A percentile compares a stretch with the other conserved stretches of the same genome.
Evolutionary conservation across 2,797 vertebrate genomes (phyloP).

Genomic region (Epinephelus awoara): DNA sequence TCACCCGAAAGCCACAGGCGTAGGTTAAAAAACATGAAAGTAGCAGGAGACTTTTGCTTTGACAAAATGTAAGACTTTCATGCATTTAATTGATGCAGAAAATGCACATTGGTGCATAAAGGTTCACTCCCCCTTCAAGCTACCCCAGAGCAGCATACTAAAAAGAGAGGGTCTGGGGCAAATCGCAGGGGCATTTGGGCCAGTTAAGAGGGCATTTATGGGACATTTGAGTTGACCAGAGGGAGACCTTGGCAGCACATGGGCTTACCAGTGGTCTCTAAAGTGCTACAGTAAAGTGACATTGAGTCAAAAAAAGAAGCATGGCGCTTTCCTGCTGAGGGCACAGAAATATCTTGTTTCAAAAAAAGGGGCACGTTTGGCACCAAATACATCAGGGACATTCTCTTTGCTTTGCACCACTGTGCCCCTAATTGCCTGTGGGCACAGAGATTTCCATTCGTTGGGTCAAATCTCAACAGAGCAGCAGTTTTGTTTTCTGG

Average conservation of each 20-base stretch:
- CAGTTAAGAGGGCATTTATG: too few relatives aligned
- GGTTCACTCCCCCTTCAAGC: too few relatives aligned
- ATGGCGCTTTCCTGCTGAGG: neutral
- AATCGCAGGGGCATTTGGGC: too few relatives aligned
- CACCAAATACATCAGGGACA: slow-evolving; percentile 12
- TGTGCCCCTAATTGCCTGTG: neutral
- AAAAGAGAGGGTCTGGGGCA: too few relatives aligned
- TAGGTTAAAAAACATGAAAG: too few relatives aligned
- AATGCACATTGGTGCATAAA: too few relatives aligned
- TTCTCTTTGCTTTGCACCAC: neutral
- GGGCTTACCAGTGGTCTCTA: neutral
- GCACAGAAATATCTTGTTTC: slow-evolving; percentile 14
- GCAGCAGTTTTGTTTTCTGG: slow-evolving; percentile 23
- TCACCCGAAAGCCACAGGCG: too few relatives aligned
- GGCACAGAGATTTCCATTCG: neutral
- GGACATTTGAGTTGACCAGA: neutral
- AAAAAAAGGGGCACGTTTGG: slow-evolving; percentile 5
- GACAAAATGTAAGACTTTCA: too few relatives aligned
- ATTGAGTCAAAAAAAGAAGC: slow-evolving; percentile 7
- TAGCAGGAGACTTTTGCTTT: too few relatives aligned
- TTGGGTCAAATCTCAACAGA: slow-evolving; percentile 36
- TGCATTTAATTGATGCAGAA: too few relatives aligned
- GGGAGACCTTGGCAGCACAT: neutral
- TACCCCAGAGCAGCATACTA: too few relatives aligned
- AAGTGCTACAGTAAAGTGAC: neutral